Evolutionary conservation across 2,797 vertebrate species (phyloP).

Genomic region (Geotrypetes seraphini): DNA sequence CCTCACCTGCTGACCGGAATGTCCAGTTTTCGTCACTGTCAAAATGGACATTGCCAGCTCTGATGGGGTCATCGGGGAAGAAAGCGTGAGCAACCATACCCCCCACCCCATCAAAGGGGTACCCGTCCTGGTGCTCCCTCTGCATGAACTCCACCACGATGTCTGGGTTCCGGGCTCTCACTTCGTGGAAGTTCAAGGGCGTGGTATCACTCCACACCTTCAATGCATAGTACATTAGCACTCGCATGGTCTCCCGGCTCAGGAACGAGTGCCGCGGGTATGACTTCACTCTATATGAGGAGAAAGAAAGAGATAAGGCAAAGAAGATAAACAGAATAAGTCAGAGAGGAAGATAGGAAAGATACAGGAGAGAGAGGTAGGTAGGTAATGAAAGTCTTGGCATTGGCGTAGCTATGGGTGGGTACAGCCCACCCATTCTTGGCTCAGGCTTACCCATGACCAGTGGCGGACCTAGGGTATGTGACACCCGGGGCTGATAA

Average conservation of each 20-base stretch:
- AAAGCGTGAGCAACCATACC: slow-evolving; percentile 65
- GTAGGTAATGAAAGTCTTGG: too few relatives aligned
- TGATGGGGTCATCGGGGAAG: slow-evolving; percentile 53
- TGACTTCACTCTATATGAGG: slow-evolving; percentile 37
- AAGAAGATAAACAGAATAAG: too few relatives aligned
- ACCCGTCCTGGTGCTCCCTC: slow-evolving; percentile 54
- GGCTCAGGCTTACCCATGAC: too few relatives aligned
- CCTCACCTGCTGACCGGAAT: slow-evolving; percentile 54
- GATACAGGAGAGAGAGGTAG: too few relatives aligned
- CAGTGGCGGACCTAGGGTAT: too few relatives aligned
- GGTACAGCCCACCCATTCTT: too few relatives aligned
- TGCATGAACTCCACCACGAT: slow-evolving; percentile 54
- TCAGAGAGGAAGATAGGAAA: too few relatives aligned
- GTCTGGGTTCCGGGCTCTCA: slow-evolving; percentile 44
- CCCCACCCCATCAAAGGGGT: slow-evolving; percentile 59
- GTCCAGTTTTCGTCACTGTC: slow-evolving; percentile 60
- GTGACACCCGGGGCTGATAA: too few relatives aligned
- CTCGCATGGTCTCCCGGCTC: slow-evolving; percentile 48
- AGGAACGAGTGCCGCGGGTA: slow-evolving; percentile 45
- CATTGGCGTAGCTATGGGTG: too few relatives aligned
- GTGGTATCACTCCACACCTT: slow-evolving; percentile 57
- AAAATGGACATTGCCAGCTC: slow-evolving; percentile 56
- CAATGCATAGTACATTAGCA: slow-evolving; percentile 55
- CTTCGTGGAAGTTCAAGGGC: slow-evolving; percentile 45
- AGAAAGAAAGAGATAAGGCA: too few relatives aligned